Evolutionary conservation across 92 coral and sea anemone species (phyloP).

Genomic region (Phenganax marumi): DNA sequence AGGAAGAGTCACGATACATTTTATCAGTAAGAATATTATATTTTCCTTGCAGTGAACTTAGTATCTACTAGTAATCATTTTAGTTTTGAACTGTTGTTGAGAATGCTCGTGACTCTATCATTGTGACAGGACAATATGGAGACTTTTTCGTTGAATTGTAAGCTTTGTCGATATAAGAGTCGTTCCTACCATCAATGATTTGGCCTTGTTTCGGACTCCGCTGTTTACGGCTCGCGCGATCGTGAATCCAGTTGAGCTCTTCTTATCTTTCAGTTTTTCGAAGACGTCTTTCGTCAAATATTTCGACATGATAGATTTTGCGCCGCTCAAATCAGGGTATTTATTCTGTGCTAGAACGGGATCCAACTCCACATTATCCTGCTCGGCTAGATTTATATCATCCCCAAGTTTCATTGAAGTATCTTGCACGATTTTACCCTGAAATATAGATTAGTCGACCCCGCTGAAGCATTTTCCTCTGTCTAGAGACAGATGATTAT

Average conservation of each 20-base stretch:
- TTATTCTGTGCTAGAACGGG: conserved; percentile 60
- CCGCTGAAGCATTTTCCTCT: no score
- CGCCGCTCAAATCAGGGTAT: conserved; percentile 54
- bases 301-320: conserved; percentile 45
- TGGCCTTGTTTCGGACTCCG: conserved; percentile 46
- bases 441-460: no score
- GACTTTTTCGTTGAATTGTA: no score
- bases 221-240: conserved; percentile 69
- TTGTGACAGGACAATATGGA: no score
- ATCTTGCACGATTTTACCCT: conserved; percentile 35
- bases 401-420: conserved; percentile 43
- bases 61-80: no score
- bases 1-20: no score
- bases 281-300: conserved; percentile 51
- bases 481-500: no score
- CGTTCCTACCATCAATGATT: conserved; percentile 33
- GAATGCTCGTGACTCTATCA: no score
- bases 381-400: conserved; percentile 43
- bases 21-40: no score
- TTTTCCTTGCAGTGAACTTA: no score
- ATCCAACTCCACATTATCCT: conserved; percentile 48
- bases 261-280: conserved; percentile 55
- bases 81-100: no score
- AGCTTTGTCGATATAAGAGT: no score
- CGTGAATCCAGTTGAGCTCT: conserved; percentile 54